Evolutionary conservation across 2,113 vertebrate species (phyloP).

Genomic region (Circaetus cinerascens): DNA sequence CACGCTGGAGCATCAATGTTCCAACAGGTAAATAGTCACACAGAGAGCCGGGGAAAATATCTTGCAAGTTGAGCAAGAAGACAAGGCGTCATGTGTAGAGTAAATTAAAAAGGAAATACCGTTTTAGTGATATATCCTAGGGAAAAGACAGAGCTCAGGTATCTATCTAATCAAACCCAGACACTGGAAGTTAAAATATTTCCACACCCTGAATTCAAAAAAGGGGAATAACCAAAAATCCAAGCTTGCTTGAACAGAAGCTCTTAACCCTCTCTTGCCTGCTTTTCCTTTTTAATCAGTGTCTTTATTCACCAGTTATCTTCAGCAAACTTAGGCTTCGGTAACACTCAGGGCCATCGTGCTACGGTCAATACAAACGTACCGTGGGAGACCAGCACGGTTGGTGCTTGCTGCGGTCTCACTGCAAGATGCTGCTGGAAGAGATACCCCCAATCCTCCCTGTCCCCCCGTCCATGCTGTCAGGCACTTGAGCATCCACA

Average conservation of each 20-base stretch:
- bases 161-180: not conserved
- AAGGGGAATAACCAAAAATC: not conserved
- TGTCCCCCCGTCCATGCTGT: not conserved
- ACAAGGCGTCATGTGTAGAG: not conserved
- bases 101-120: slow-evolving; percentile 34
- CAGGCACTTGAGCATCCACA: not conserved
- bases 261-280: not conserved
- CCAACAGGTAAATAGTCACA: slow-evolving; percentile 66
- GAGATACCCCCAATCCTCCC: not conserved
- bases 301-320: not conserved
- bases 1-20: slow-evolving; percentile 35
- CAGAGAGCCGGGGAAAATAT: slow-evolving; percentile 10
- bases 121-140: not conserved
- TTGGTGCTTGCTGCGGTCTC: not conserved
- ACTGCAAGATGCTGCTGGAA: not conserved
- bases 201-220: not conserved
- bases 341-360: not conserved
- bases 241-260: not conserved
- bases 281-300: not conserved
- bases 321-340: not conserved
- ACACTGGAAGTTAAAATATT: not conserved
- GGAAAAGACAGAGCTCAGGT: slow-evolving; percentile 9
- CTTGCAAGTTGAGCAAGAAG: slow-evolving; percentile 5
- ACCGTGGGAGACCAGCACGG: not conserved
- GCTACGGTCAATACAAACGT: rapidly evolving